Evolutionary conservation across 2,888 invertebrate genomes (phyloP), one percentile per base, ranked within the genome.

Genomic region (Ectobius pallidus): DNA sequence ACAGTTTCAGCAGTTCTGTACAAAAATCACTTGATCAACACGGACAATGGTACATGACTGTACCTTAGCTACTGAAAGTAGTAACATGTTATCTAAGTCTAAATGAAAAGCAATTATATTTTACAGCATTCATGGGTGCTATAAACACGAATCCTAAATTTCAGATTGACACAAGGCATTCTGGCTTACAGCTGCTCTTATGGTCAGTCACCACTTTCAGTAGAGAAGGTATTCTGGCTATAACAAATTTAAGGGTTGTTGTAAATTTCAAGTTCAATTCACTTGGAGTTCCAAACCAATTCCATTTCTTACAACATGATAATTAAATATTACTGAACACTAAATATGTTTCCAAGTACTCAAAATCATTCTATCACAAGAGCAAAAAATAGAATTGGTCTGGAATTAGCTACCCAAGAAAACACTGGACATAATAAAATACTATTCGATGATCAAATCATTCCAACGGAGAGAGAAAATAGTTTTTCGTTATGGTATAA

Each of bases 61-160:
- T 44, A 65, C 44, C 63, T 65, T 27, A 42, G 16, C 63, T 65
- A 65, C 46, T 18, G 44, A 65, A 65, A 46, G 65, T 22, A 39
- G 18, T 63, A 63, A 22, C 25, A 52, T n/a, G 14, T n/a, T n/a
- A 4, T 30, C 27, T 32, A 30, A 25, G 30, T 30, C 58, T 65
- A 44, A 44, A 20, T 42, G 65, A 22, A 27, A 65, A 65, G 65
- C 65, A 14, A 16, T 25, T 1, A n/a, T 58, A 58, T 65, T 25
- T 44, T 65, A 65, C 65, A 65, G 65, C 65, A n/a, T 30, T 18
- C 46, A 42, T 22, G 42, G 63, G 42, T 63, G 42, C 34, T 39
- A 34, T 42, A 63, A 52, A 52, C 52, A 52, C 14, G 52, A 52
- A 52, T 9, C 25, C 52, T 25, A 52, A 52, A 11, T 52, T 52